These are phyloP conservation scores for Hyperopisus bebe DNA, from an alignment of 2,113 vertebrate genomes.

Conservation along the genomic window DNA sequence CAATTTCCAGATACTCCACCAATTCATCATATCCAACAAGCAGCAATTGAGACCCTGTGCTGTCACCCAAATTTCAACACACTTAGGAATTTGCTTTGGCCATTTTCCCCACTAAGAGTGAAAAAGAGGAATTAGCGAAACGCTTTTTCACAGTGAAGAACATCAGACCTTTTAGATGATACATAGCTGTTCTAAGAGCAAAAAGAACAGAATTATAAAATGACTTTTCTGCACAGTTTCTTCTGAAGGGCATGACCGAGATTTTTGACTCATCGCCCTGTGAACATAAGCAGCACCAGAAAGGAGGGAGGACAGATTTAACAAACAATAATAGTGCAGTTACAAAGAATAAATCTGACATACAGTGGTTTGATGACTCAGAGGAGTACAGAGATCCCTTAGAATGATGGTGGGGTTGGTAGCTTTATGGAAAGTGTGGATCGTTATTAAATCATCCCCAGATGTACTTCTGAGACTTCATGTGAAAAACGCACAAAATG, in stretches of 20 bases:
- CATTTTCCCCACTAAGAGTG: not conserved
- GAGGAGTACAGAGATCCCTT: not conserved
- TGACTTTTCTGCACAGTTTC: not conserved
- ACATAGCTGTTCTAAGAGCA: not conserved
- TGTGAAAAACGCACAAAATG: not conserved
- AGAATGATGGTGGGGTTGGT: not conserved
- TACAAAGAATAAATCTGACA: not conserved
- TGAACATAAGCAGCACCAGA: not conserved
- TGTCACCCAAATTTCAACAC: not conserved
- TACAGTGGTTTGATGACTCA: not conserved
- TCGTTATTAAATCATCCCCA: not conserved
- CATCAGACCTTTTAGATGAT: not conserved
- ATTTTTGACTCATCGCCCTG: not conserved
- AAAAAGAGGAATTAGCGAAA: not conserved
- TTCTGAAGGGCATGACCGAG: not conserved
- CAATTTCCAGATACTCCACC: not conserved
- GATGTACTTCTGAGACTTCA: not conserved
- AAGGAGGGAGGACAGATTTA: not conserved
- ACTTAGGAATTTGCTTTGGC: not conserved
- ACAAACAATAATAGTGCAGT: not conserved
- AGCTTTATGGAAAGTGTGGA: not conserved
- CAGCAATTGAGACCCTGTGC: not conserved
- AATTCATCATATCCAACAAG: not conserved
- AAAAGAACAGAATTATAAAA: not conserved
- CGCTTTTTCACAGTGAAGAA: not conserved